phyloP scores from a whole-genome alignment of 2,797 vertebrate species.

The Euthynnus affinis region DNA sequence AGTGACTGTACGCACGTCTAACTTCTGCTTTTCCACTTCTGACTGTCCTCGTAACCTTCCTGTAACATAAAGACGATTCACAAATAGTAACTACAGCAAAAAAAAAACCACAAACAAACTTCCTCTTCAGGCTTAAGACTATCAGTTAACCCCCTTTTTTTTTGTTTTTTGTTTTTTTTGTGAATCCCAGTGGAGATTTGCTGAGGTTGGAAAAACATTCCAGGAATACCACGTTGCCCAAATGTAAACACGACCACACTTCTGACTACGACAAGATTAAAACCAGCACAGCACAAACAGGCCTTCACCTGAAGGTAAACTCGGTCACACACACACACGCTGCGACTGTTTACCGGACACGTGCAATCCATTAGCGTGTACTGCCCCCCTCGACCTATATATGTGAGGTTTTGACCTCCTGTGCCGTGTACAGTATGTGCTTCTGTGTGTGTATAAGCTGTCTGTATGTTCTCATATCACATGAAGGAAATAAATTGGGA shows the following conservation, averaged over 20 bases:
- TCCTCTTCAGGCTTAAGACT: conserved; percentile 1
- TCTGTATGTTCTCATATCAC: background rate
- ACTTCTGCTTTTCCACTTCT: conserved; percentile 30
- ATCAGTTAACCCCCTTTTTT: conserved; percentile 28
- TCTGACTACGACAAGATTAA: conserved; percentile 13
- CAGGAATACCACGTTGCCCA: conserved; percentile 47
- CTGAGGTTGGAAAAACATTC: conserved; percentile 55
- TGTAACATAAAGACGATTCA: background rate
- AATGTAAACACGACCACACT: conserved; percentile 54
- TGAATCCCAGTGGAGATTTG: conserved; percentile 1
- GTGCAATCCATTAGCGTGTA: background rate
- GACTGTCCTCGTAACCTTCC: background rate
- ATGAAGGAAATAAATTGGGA: conserved; percentile 15
- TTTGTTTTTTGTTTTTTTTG: background rate
- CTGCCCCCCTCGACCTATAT: background rate
- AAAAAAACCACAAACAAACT: background rate
- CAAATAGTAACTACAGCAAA: background rate
- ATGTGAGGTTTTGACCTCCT: conserved; percentile 6
- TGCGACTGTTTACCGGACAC: conserved; percentile 6
- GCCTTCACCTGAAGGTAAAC: background rate
- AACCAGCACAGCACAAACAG: background rate
- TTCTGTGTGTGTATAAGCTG: background rate
- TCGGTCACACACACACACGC: background rate
- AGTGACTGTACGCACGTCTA: background rate
- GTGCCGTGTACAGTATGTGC: conserved; percentile 13